phyloP scores from a whole-genome alignment of 1,140 invertebrate genomes.

The Orius insidiosus region DNA sequence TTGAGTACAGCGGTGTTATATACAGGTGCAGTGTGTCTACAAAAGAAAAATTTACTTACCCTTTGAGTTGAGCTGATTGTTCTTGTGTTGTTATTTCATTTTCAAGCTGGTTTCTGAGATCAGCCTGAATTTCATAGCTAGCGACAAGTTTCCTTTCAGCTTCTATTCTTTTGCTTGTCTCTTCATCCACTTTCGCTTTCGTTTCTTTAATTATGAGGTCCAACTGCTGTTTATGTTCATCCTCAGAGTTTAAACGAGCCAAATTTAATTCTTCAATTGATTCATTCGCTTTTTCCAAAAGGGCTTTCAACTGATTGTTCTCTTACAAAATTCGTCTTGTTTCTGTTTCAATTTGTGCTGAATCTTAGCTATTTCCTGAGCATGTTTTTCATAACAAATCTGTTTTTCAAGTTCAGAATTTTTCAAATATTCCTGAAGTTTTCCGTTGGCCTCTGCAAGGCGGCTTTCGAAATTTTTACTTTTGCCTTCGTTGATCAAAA shows the following conservation, averaged over 20 bases:
- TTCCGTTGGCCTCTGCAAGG: neutral
- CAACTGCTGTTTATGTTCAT: slow-evolving; percentile 5
- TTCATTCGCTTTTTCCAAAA: slow-evolving; percentile 1
- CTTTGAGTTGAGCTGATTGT: too few relatives aligned
- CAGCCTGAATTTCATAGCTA: slow-evolving; percentile 1
- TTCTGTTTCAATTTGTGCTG: slow-evolving; percentile 15
- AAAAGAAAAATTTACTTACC: too few relatives aligned
- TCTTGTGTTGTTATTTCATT: slow-evolving; percentile 7
- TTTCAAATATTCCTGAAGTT: too few relatives aligned
- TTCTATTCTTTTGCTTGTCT: slow-evolving; percentile 10
- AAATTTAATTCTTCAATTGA: slow-evolving; percentile 2
- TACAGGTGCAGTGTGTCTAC: too few relatives aligned
- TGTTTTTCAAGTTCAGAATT: too few relatives aligned
- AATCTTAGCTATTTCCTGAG: slow-evolving; percentile 2
- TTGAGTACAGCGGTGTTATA: neutral
- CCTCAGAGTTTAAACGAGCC: neutral
- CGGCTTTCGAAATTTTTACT: neutral
- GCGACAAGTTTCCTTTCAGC: slow-evolving; percentile 10
- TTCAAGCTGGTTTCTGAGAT: slow-evolving; percentile 7
- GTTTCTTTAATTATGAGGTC: slow-evolving; percentile 6
- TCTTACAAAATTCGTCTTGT: slow-evolving; percentile 10
- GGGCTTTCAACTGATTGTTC: slow-evolving; percentile 6
- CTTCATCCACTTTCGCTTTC: slow-evolving; percentile 13
- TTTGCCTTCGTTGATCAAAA: slow-evolving; percentile 19
- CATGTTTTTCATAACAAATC: too few relatives aligned